These are phyloP conservation scores for Spinus pinus DNA, from an alignment of 2,797 vertebrate species.

Conservation along the genomic window DNA sequence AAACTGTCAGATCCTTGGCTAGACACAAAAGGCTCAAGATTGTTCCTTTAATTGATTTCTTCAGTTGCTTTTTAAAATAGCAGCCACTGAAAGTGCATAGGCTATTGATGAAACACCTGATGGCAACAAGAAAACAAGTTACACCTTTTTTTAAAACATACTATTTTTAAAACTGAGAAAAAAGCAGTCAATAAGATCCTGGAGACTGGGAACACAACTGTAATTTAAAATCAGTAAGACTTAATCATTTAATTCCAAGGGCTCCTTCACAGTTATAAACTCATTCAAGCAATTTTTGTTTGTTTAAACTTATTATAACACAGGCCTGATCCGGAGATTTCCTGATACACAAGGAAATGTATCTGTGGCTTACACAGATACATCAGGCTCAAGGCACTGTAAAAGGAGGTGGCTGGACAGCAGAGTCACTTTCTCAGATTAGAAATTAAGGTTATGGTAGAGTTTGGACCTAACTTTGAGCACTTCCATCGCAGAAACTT, in stretches of 20 bases:
- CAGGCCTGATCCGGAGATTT: neutral
- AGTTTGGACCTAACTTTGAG: neutral
- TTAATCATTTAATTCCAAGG: neutral
- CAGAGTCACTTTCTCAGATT: neutral
- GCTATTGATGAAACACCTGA: neutral
- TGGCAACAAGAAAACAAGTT: neutral
- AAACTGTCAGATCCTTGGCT: constrained; percentile 17
- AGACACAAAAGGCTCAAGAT: neutral
- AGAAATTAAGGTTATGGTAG: neutral
- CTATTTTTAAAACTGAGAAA: neutral
- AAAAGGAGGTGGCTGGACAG: neutral
- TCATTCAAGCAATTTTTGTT: neutral
- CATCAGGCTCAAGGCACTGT: neutral
- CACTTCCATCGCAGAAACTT: neutral
- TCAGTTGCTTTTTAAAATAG: neutral
- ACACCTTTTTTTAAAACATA: neutral
- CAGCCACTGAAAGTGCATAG: neutral
- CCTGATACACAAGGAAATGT: neutral
- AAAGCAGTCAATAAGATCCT: neutral
- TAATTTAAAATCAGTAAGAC: neutral
- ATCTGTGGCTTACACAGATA: neutral
- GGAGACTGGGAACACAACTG: neutral
- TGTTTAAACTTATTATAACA: neutral
- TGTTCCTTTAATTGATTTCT: neutral
- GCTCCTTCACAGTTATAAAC: neutral